Conservation (phyloP, 2,797 vertebrate species). For the Myotis daubentonii region DNA sequence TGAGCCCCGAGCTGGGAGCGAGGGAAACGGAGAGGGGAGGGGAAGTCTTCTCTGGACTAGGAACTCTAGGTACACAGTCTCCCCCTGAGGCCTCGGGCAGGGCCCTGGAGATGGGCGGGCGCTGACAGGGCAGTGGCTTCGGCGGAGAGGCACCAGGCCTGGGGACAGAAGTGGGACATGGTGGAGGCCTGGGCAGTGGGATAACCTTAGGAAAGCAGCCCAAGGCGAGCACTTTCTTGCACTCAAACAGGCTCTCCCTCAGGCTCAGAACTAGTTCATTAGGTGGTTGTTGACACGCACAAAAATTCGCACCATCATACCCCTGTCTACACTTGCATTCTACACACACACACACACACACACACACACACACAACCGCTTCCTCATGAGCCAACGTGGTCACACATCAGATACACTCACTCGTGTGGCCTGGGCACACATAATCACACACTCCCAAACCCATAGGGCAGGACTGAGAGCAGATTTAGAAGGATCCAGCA, state of each 20-base stretch:
- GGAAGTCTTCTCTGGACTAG: not conserved
- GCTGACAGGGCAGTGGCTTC: not conserved
- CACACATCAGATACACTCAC: not conserved
- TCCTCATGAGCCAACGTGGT: not conserved
- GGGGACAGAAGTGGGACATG: not conserved
- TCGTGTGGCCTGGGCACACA: not conserved
- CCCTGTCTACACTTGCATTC: not conserved
- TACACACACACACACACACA: not conserved
- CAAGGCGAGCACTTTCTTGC: not conserved
- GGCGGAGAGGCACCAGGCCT: not conserved
- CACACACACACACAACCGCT: not conserved
- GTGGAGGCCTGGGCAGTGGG: not conserved
- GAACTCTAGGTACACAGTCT: not conserved
- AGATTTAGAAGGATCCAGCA: not conserved
- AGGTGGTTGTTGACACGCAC: not conserved
- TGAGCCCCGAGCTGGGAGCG: not conserved
- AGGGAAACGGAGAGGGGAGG: not conserved
- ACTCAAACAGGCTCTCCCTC: not conserved
- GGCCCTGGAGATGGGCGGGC: not conserved
- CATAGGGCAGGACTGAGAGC: not conserved
- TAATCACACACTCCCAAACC: not conserved
- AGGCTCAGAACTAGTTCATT: not conserved
- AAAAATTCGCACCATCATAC: not conserved
- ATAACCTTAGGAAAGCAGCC: not conserved
- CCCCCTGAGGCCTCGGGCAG: not conserved